Conservation (phyloP, 2,797 vertebrate species). For the Poeciliopsis infans region DNA sequence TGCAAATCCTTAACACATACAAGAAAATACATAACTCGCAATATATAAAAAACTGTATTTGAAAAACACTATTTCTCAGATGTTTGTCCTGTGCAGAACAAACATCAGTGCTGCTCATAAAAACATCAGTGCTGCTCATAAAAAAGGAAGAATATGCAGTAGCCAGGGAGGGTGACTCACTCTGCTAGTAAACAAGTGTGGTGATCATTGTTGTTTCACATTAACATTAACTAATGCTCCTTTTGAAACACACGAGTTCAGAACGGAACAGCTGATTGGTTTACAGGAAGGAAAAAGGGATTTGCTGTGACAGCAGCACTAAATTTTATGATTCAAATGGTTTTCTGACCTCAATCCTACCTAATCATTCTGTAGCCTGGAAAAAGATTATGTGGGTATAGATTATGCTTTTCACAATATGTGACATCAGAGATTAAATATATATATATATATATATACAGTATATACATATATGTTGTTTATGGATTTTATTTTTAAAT, state of each 20-base stretch:
- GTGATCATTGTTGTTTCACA: slow-evolving; percentile 46
- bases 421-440: slow-evolving; percentile 41
- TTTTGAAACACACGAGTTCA: slow-evolving; percentile 58
- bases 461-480: slow-evolving; percentile 31
- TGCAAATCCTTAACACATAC: slow-evolving; percentile 31
- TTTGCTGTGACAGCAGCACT: slow-evolving; percentile 45
- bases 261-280: slow-evolving; percentile 51
- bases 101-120: not conserved
- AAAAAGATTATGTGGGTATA: slow-evolving; percentile 76
- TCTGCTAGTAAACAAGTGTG: slow-evolving; percentile 41
- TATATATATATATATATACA: slow-evolving; percentile 18
- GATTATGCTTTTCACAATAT: slow-evolving; percentile 75
- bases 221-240: slow-evolving; percentile 19
- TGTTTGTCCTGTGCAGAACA: not conserved
- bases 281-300: slow-evolving; percentile 37
- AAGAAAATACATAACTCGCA: not conserved
- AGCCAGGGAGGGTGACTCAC: slow-evolving; percentile 62
- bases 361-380: slow-evolving; percentile 76
- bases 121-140: not conserved
- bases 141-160: slow-evolving; percentile 30
- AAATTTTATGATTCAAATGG: slow-evolving; percentile 78
- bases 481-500: slow-evolving; percentile 31
- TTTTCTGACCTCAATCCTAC: slow-evolving; percentile 84
- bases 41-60: not conserved
- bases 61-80: not conserved